Conservation (phyloP, 2,113 vertebrate species). For the Sylvietta virens region DNA sequence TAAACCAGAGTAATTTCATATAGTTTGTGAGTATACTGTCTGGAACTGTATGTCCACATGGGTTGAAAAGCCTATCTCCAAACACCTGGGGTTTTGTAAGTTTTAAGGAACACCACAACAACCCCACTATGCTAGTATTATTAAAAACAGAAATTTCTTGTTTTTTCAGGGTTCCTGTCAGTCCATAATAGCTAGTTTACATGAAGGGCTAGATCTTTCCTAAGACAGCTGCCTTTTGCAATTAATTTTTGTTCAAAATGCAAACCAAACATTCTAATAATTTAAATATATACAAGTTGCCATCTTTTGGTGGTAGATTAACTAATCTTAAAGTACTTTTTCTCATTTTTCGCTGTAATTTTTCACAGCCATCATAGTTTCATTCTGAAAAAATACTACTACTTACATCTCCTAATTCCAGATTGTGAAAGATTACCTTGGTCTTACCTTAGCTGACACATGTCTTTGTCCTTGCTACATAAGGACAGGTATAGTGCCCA, state of each 20-base stretch:
- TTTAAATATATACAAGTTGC: background rate
- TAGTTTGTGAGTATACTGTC: background rate
- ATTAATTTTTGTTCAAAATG: background rate
- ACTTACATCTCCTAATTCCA: background rate
- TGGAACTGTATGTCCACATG: background rate
- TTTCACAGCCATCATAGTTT: background rate
- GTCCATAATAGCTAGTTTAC: background rate
- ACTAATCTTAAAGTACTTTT: background rate
- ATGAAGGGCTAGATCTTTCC: background rate
- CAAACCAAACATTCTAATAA: background rate
- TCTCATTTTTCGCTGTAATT: background rate
- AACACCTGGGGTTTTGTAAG: background rate
- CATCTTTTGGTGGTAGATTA: background rate
- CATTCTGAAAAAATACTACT: background rate
- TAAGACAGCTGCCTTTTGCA: background rate
- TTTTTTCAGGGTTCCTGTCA: background rate
- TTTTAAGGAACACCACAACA: background rate
- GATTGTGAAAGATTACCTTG: background rate
- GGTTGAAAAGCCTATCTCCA: background rate
- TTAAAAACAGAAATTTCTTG: fast-evolving
- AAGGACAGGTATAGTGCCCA: background rate
- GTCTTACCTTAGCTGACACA: background rate
- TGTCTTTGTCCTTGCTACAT: background rate
- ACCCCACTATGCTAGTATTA: background rate
- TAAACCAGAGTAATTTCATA: background rate